Base-by-base conservation (phyloP, 2,797 vertebrate genomes). In the Cossypha dichroa region DNA sequence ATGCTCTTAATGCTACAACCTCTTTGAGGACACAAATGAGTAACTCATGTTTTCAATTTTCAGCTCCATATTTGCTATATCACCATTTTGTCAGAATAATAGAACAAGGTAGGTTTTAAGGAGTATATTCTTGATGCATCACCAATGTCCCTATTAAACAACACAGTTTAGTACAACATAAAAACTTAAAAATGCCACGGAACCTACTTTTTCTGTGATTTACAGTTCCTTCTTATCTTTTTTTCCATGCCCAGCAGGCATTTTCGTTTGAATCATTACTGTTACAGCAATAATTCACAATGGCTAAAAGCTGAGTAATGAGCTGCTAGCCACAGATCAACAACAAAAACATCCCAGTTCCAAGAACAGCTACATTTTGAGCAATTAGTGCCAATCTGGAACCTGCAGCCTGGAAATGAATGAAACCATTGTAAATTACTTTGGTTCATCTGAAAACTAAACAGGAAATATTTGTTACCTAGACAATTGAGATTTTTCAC, bases 151-250 rank as follows among this genome's bases (percentile, higher is more conserved):
- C 31, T 82, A 6, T 56, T 70, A 77, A 70, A 41, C 64, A 70
- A 28, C 17, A 33, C 5, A 20, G 6, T 58, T 33, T 25, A 45
- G 29, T n/a, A 60, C 13, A 40, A 33, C 14, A 31, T 34, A 73
- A 54, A 54, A 69, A 2, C 20, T 51, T 19, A 8, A 60, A 85
- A 54, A 33, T 7, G 9, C 56, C 52, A n/a, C 5, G 3, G 28
- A 75, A 45, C 84, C 11, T 46, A 99, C 98, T 98, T 99, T 99
- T 91, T 98, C 98, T 80, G 98, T 97, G 33, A 96, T 97, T 97
- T 99, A 98, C 74, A 99, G 97, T 92, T 99, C 98, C 92, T 98
- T 98, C 90, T 99, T 99, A 97, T 99, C 98, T 93, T 98, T 97
- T 41, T 41, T 89, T 26, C 98, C 98, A 46, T 99, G 98, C 72